Evolutionary conservation across 2,113 vertebrate species (phyloP).

Genomic region (Caranx ignobilis): DNA sequence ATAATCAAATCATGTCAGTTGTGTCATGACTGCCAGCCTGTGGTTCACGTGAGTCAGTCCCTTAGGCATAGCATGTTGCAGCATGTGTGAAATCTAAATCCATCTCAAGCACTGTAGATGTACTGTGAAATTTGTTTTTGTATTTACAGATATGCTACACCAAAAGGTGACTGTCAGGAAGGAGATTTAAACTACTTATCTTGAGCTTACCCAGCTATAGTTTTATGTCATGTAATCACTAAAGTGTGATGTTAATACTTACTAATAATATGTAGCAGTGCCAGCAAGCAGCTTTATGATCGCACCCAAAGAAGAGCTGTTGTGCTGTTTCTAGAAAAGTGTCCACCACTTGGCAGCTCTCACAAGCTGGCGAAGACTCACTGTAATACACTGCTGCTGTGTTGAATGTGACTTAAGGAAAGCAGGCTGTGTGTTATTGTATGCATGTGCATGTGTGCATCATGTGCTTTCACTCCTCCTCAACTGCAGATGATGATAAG

Average conservation of each 20-base stretch:
- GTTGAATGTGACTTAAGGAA: slow-evolving; percentile 9
- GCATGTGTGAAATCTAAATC: slow-evolving; percentile 4
- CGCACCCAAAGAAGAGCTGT: neutral
- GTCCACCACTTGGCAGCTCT: slow-evolving; percentile 2
- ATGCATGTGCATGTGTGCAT: neutral
- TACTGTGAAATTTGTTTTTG: neutral
- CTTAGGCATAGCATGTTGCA: neutral
- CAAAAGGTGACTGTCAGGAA: neutral
- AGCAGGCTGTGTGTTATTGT: neutral
- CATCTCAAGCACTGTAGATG: neutral
- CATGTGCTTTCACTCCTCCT: slow-evolving; percentile 41
- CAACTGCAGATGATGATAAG: slow-evolving; percentile 8
- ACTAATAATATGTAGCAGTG: neutral
- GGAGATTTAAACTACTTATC: neutral
- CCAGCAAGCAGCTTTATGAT: neutral
- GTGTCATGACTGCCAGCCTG: neutral
- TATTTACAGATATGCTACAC: neutral
- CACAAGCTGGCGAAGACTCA: neutral
- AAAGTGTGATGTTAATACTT: neutral
- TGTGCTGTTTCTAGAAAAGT: neutral
- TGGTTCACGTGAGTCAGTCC: slow-evolving; percentile 2
- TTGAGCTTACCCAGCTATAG: slow-evolving; percentile 1
- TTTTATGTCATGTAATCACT: slow-evolving; percentile 13
- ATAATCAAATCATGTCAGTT: slow-evolving; percentile 22
- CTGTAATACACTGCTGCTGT: slow-evolving; percentile 20